These are phyloP conservation scores for Glaucidium brasilianum DNA, from an alignment of 2,113 vertebrate species.

Conservation along the genomic window DNA sequence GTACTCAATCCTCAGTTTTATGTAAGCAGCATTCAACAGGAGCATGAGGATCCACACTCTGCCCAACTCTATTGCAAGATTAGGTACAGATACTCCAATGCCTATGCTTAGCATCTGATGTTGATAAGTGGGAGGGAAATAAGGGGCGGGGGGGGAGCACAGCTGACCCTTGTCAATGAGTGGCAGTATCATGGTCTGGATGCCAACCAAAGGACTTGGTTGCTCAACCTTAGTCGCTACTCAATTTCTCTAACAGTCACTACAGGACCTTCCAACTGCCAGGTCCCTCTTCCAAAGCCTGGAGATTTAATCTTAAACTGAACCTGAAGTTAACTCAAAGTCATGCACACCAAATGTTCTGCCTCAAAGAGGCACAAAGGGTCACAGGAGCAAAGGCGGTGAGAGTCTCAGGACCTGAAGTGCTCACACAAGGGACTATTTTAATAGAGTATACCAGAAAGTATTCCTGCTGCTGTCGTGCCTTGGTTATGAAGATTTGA, in stretches of 20 bases:
- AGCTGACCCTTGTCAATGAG: background rate
- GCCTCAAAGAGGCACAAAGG: background rate
- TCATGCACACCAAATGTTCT: background rate
- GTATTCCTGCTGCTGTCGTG: background rate
- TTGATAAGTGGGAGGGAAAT: background rate
- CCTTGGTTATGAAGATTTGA: background rate
- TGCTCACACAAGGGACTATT: background rate
- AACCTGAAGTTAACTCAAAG: background rate
- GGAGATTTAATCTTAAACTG: background rate
- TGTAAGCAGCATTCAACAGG: background rate
- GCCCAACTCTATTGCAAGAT: background rate
- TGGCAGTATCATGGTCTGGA: background rate
- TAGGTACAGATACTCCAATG: background rate
- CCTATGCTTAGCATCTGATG: background rate
- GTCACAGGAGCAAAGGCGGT: background rate
- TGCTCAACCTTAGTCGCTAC: background rate
- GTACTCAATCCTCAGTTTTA: background rate
- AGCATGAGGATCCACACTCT: background rate
- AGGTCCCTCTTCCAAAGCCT: background rate
- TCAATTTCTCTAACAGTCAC: background rate
- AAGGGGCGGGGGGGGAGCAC: background rate
- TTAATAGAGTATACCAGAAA: background rate
- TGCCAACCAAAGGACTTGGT: background rate
- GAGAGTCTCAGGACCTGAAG: background rate
- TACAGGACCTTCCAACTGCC: background rate